These are phyloP conservation scores for Trachelus troglodyta DNA, from an alignment of 2,888 invertebrate genomes.

Conservation along the genomic window DNA sequence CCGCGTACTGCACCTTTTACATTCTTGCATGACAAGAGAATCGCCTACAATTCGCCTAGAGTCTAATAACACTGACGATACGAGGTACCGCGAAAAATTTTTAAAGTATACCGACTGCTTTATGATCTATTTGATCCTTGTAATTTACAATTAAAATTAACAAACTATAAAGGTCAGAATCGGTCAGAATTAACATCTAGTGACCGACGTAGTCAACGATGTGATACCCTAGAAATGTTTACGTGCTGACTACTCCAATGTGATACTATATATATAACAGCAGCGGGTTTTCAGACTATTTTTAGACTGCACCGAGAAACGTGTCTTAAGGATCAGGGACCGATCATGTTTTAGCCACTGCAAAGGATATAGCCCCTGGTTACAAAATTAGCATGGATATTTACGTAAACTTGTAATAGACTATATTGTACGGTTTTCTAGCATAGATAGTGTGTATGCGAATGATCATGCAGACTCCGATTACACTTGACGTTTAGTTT, in stretches of 20 bases:
- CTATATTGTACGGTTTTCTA: background rate
- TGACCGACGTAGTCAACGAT: background rate
- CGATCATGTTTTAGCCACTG: background rate
- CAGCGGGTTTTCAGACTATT: background rate
- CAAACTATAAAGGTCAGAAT: background rate
- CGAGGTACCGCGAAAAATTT: background rate
- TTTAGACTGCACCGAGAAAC: background rate
- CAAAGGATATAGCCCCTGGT: background rate
- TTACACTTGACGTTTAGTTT: no score
- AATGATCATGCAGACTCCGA: background rate
- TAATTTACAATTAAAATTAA: background rate
- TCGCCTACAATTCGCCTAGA: background rate
- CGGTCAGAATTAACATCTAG: background rate
- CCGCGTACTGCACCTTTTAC: background rate
- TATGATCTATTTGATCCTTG: background rate
- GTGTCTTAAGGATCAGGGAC: background rate
- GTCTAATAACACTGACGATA: background rate
- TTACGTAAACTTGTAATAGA: background rate
- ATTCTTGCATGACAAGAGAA: background rate
- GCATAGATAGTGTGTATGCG: background rate
- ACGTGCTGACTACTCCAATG: background rate
- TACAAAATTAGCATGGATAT: background rate
- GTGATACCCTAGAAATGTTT: background rate
- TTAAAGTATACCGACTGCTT: background rate
- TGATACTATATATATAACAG: background rate